Evolutionary conservation across 2,888 invertebrate species (phyloP).

Genomic region (Hydroisotoma schaefferi): DNA sequence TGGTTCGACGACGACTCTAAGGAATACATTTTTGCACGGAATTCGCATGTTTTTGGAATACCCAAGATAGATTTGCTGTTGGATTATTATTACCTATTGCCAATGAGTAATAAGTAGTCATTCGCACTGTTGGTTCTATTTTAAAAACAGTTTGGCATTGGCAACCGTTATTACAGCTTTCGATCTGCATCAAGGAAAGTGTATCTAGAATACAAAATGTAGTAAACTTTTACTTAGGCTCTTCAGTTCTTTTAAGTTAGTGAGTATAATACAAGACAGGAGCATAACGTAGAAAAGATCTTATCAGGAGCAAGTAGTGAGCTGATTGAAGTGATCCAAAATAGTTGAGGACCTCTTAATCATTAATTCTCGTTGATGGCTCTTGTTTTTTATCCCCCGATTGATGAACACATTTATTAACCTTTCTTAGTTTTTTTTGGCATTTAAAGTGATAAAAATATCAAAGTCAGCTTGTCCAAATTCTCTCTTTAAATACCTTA

Average conservation of each 20-base stretch:
- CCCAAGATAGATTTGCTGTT: slow-evolving; percentile 3
- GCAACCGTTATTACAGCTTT: slow-evolving; percentile 1
- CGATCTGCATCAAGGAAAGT: not conserved
- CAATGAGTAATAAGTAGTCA: slow-evolving; percentile 7
- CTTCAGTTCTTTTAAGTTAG: not conserved
- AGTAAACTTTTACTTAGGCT: not conserved
- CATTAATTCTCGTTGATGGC: not conserved
- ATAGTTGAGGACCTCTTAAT: slow-evolving; percentile 8
- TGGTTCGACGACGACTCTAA: too few species aligned
- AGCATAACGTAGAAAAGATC: not conserved
- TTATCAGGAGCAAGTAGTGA: slow-evolving; percentile 1
- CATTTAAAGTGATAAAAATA: too few species aligned
- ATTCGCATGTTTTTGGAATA: not conserved
- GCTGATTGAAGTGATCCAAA: slow-evolving; percentile 11
- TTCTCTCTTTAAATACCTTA: too few species aligned
- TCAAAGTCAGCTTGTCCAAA: too few species aligned
- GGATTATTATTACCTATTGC: slow-evolving; percentile 12
- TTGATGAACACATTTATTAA: too few species aligned
- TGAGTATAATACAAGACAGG: not conserved
- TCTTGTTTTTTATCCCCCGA: not conserved
- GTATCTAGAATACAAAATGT: too few species aligned
- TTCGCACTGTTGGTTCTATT: slow-evolving; percentile 8
- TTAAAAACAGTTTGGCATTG: slow-evolving; percentile 5
- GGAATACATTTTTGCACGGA: not conserved
- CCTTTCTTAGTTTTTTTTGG: too few species aligned